Evolutionary conservation across 2,113 vertebrate genomes (phyloP), one percentile per base, ranked within the genome.

Genomic region (Gambusia affinis): DNA sequence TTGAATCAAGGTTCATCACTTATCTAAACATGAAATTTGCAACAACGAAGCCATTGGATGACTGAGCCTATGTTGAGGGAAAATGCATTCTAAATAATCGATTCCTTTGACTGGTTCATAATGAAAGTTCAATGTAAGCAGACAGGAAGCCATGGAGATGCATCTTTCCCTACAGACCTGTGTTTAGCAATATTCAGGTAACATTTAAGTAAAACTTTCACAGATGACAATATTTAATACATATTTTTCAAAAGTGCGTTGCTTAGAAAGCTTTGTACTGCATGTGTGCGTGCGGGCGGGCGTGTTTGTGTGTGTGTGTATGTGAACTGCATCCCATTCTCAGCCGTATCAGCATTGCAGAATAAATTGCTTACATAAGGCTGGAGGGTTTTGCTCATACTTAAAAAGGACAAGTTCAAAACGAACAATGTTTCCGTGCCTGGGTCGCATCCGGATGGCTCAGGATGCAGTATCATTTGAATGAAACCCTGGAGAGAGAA

Each of bases 391-490:
- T 79, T 19, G 24, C 66, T 83, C 8, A 2, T 77, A 80, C 54
- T 78, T 82, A 73, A 77, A 87, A 83, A 83, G 82, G 72, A 83
- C 76, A 76, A 70, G 67, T 84, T 86, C n/a, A 69, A 84, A 87
- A 82, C 63, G 76, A 84, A 70, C 54, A 76, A 81, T 75, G 82
- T 85, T 88, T 90, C 85, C 77, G 78, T 81, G 78, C 81, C 78
- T 81, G 61, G 0, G 60, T 81, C 63, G 73, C 87, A 88, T 85
- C 82, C 83, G 79, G 72, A 83, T 67, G 80, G 82, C 73, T 89
- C 80, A 85, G 77, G 76, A 88, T 83, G 83, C 82, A 78, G 74
- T 35, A 51, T 87, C 79, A 72, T 91, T 85, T 90, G 74, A 91
- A 89, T 86, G 62, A 30, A 85, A 86, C 75, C 84, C 88, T 66